phyloP scores from a whole-genome alignment of 2,888 invertebrate genomes.

The Adineta ricciae region DNA sequence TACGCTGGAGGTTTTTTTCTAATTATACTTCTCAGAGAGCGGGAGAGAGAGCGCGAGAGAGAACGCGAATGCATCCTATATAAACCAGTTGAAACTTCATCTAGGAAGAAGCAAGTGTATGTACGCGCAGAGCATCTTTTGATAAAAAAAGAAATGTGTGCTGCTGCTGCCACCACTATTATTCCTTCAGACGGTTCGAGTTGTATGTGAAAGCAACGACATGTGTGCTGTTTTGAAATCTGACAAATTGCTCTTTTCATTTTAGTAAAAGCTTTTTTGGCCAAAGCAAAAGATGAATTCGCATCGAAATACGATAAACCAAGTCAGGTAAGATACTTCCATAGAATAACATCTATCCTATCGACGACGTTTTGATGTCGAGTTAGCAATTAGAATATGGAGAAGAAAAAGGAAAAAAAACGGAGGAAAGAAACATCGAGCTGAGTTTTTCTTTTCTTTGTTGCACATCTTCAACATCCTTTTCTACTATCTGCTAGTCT shows the following conservation, averaged over 20 bases:
- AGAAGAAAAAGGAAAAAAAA: background rate
- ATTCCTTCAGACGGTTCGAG: background rate
- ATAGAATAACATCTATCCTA: too few species aligned
- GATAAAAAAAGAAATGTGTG: background rate
- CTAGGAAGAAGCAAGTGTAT: background rate
- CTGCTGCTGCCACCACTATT: background rate
- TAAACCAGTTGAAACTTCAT: background rate
- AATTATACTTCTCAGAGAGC: background rate
- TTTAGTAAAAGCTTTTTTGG: conserved; percentile 31
- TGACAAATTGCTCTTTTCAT: background rate
- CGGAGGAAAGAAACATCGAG: background rate
- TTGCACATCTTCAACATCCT: background rate
- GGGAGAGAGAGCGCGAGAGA: too few species aligned
- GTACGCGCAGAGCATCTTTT: background rate
- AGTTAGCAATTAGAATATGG: background rate
- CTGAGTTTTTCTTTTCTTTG: background rate
- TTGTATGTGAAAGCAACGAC: background rate
- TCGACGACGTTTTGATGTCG: background rate
- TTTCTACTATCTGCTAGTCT: background rate
- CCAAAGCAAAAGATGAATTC: conserved; percentile 34
- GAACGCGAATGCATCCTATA: background rate
- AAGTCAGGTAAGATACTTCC: background rate
- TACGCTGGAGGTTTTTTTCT: background rate
- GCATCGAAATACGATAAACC: background rate
- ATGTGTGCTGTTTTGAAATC: background rate